These are phyloP conservation scores for Xiphorhynchus elegans DNA, from an alignment of 2,113 vertebrate genomes.

Conservation along the genomic window DNA sequence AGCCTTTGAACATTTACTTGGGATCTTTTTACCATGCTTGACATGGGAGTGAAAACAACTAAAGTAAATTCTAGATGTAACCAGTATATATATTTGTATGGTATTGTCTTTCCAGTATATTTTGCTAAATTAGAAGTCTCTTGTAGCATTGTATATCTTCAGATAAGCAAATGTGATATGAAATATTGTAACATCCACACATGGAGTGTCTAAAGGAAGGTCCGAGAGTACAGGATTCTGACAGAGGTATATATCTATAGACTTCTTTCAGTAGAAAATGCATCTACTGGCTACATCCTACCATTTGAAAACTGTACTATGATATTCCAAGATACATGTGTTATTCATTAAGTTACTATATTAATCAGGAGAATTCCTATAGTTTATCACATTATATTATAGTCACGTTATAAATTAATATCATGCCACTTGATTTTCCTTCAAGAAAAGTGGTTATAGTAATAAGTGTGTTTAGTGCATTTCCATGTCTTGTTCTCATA, in stretches of 20 bases:
- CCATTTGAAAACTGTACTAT: neutral
- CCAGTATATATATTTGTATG: neutral
- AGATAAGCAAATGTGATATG: neutral
- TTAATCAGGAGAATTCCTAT: neutral
- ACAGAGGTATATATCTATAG: neutral
- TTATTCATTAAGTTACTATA: neutral
- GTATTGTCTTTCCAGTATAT: neutral
- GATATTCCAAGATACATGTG: neutral
- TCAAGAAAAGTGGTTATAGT: neutral
- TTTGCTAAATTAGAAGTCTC: neutral
- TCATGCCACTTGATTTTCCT: neutral
- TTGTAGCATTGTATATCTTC: neutral
- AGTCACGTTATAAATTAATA: neutral
- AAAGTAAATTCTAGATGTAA: neutral
- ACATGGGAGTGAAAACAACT: neutral
- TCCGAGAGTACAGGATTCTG: neutral
- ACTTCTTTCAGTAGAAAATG: neutral
- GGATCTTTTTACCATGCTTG: neutral
- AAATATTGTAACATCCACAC: neutral
- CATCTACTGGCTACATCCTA: neutral
- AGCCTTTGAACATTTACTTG: fast-evolving
- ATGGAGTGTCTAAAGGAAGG: neutral
- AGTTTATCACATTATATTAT: neutral
- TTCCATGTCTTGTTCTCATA: neutral
- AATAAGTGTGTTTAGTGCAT: neutral